Evolutionary conservation across 2,888 invertebrate genomes (phyloP).

Genomic region (Cheilosia variabilis): DNA sequence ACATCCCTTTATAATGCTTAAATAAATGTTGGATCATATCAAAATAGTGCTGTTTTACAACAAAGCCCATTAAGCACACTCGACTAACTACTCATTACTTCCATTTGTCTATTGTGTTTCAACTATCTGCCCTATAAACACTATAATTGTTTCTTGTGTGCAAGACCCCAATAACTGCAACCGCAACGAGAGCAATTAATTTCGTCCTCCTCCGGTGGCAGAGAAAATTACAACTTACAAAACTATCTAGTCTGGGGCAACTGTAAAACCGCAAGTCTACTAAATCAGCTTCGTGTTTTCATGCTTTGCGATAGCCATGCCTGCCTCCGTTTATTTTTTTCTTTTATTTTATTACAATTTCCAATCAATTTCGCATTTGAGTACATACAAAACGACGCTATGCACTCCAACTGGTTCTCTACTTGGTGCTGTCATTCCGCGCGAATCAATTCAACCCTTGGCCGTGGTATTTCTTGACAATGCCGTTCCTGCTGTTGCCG

Average conservation of each 20-base stretch:
- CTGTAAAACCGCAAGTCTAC: constrained; percentile 32
- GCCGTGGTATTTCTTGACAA: constrained; percentile 34
- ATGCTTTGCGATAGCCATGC: constrained; percentile 23
- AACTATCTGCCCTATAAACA: not conserved
- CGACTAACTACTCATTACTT: no score
- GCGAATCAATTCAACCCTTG: constrained; percentile 65
- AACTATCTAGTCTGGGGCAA: constrained; percentile 55
- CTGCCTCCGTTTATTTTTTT: constrained; percentile 16
- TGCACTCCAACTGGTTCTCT: constrained; percentile 45
- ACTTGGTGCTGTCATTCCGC: constrained; percentile 55
- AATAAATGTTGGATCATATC: no score
- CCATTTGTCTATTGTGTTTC: not conserved
- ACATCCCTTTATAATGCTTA: no score
- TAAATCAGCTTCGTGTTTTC: constrained; percentile 32
- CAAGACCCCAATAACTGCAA: constrained; percentile 19
- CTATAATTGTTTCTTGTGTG: not conserved
- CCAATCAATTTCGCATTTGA: constrained; percentile 70
- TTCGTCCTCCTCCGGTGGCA: constrained; percentile 44
- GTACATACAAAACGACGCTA: constrained; percentile 32
- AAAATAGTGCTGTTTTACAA: no score
- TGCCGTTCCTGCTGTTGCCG: constrained; percentile 10
- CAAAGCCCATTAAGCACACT: no score
- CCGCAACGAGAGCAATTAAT: constrained; percentile 47
- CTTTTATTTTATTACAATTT: constrained; percentile 55
- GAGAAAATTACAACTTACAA: constrained; percentile 36